phyloP scores from a whole-genome alignment of 2,113 vertebrate species.

The Sinocyclocheilus grahami region DNA sequence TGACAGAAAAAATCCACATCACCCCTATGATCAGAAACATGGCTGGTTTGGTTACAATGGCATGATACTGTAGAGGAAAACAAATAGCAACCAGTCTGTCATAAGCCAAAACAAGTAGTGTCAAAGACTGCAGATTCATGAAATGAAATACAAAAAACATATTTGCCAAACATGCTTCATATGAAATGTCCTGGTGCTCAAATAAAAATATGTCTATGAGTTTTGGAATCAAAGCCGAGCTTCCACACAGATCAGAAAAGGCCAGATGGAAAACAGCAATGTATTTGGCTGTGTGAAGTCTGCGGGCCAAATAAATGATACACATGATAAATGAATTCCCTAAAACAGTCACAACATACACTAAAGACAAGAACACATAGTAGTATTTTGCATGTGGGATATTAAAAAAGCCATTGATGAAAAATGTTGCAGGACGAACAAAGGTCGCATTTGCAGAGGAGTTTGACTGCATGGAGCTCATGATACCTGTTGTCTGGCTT shows the following conservation, averaged over 20 bases:
- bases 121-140: conserved; percentile 10
- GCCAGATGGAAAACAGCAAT: conserved; percentile 52
- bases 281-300: conserved; percentile 55
- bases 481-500: background rate
- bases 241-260: conserved; percentile 47
- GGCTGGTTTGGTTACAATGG: conserved; percentile 57
- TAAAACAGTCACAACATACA: conserved; percentile 47
- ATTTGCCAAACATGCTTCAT: conserved; percentile 60
- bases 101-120: conserved; percentile 61
- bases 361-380: conserved; percentile 45
- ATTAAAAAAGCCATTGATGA: conserved; percentile 47
- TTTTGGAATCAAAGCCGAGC: conserved; percentile 53
- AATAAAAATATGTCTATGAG: conserved; percentile 46
- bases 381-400: conserved; percentile 46
- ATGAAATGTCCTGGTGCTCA: conserved; percentile 56
- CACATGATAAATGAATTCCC: conserved; percentile 42
- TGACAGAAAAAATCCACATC: conserved; percentile 2
- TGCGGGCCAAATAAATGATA: conserved; percentile 17
- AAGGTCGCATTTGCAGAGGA: conserved; percentile 16
- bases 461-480: background rate
- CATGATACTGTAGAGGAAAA: conserved; percentile 65
- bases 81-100: conserved; percentile 72
- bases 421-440: conserved; percentile 44
- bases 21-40: conserved; percentile 59
- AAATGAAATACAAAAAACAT: conserved; percentile 16